Base-by-base conservation (phyloP, 2,888 invertebrate genomes). In the Cryptus armator region DNA sequence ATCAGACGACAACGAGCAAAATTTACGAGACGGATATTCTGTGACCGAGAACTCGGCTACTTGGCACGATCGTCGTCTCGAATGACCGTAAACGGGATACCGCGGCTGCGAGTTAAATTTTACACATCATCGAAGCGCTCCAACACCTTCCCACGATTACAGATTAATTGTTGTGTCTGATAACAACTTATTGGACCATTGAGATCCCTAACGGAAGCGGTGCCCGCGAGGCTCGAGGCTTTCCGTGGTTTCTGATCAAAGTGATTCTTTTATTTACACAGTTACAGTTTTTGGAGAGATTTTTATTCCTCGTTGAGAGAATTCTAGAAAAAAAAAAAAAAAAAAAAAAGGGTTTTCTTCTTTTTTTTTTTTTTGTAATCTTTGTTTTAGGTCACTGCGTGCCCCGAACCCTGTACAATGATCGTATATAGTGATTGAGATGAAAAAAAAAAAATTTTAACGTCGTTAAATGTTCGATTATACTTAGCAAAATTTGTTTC, bases 1-100 rank as follows among this genome's bases (percentile, higher is more conserved):
- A 74, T 72, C 87, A 86, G 68, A 95, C 96, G 87, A 96, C 96
- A 84, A 97, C 96, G 71, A 97, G 96, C 92, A 97, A 97, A 94
- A 96, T 98, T 89, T 98, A 98, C 94, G 98, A 98, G 95, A 98
- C 98, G 89, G 98, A 98, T 94, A 98, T 98, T 95, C 97, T 98
- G 96, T 98, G 97, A 97, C 96, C 94, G 94, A 92, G 88, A 89
- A 89, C 88, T 85, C 87, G 87, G 68, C 87, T 87, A 76, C 66
- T 66, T 66, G 51, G 79, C 44, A 64, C 68, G 75, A 76, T 80
- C 77, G 77, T 48, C 74, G 32, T 37, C 32, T 67, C 71, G 29
- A 43, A 67, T 67, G 3, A 71, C 56, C 29, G 24, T 46, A 19
- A 12, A 10, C 19, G 24, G 19, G 32, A 56, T 37, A 84, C 86